Conservation (phyloP, 2,888 invertebrate species). For the Polia nebulosa region DNA sequence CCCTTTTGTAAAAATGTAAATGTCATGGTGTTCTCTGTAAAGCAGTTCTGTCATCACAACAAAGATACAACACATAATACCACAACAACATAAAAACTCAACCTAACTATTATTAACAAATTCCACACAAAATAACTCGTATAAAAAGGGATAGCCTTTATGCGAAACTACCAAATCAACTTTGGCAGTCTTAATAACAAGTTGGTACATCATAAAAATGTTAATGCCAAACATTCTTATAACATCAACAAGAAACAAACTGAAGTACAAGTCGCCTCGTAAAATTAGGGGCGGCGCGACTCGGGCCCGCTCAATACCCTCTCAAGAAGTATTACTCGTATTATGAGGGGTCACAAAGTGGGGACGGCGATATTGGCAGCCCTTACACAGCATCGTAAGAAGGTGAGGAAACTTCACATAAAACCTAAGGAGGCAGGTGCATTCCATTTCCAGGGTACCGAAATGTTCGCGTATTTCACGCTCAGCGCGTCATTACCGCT, state of each 20-base stretch:
- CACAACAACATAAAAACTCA: constrained; percentile 42
- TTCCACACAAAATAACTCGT: constrained; percentile 57
- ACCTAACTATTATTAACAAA: constrained; percentile 59
- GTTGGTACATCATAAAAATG: constrained; percentile 77
- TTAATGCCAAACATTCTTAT: constrained; percentile 77
- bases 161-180: constrained; percentile 62
- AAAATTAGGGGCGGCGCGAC: constrained; percentile 83
- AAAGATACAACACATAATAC: constrained; percentile 22
- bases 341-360: constrained; percentile 91
- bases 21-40: neutral
- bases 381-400: constrained; percentile 86
- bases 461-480: constrained; percentile 90
- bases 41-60: constrained; percentile 10
- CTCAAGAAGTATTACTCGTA: constrained; percentile 89
- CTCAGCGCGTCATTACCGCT: constrained; percentile 86
- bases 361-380: constrained; percentile 89
- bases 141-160: constrained; percentile 61
- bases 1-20: too few relatives aligned
- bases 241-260: constrained; percentile 80
- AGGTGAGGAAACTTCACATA: constrained; percentile 90
- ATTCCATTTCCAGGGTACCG: constrained; percentile 88
- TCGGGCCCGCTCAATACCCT: constrained; percentile 82
- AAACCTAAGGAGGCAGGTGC: constrained; percentile 91
- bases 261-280: constrained; percentile 77
- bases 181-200: constrained; percentile 64